Conservation (phyloP, 2,113 vertebrate species). For the Vicugna pacos region DNA sequence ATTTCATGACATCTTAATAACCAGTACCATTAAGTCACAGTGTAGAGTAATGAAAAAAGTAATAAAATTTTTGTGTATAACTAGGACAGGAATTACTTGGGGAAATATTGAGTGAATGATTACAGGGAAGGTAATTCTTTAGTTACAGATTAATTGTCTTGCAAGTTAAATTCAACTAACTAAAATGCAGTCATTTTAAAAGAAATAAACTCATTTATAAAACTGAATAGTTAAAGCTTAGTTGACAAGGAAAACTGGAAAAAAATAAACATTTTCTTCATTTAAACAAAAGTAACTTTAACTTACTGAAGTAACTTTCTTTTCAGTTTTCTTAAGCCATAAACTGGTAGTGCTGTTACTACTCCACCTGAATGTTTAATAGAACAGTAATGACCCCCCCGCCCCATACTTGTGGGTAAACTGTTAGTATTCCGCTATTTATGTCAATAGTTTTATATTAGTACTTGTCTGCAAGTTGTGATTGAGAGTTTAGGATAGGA, state of each 20-base stretch:
- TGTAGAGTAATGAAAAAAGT: constrained; percentile 84
- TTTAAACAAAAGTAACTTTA: constrained; percentile 30
- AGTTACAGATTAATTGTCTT: constrained; percentile 85
- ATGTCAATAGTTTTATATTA: constrained; percentile 15
- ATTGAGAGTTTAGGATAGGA: constrained; percentile 18
- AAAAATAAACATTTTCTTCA: constrained; percentile 34
- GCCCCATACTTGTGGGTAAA: neutral
- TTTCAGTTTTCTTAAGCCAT: constrained; percentile 10
- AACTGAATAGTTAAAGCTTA: constrained; percentile 43
- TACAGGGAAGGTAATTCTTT: constrained; percentile 85
- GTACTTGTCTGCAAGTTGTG: neutral
- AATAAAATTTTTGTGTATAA: constrained; percentile 84
- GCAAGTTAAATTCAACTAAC: constrained; percentile 77
- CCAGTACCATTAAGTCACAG: constrained; percentile 76
- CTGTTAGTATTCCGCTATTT: neutral
- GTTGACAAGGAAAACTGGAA: constrained; percentile 58
- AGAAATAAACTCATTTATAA: constrained; percentile 65
- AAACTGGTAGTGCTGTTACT: neutral
- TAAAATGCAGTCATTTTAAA: constrained; percentile 73
- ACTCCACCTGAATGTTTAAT: neutral
- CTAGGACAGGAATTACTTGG: constrained; percentile 83
- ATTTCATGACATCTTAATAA: constrained; percentile 81
- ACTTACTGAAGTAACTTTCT: constrained; percentile 44
- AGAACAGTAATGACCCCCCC: neutral
- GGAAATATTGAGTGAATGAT: constrained; percentile 85